Percentiles rank a stretch among this genome's conserved stretches.
phyloP scores from a whole-genome alignment of 2,113 vertebrate genomes.

The Prionailurus bengalensis region DNA sequence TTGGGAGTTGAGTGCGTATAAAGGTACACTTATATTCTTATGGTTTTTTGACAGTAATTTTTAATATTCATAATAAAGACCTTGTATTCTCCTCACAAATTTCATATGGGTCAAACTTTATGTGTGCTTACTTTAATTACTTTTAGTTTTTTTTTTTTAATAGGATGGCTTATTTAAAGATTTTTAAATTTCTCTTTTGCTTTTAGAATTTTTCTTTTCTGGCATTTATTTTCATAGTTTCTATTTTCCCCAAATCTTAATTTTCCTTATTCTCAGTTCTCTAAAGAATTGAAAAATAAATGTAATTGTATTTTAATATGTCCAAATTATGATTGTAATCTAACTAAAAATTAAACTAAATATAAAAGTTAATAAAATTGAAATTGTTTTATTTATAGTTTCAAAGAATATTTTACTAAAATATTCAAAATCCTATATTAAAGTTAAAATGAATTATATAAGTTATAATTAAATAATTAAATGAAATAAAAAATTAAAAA shows the following conservation, averaged over 20 bases:
- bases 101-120: neutral
- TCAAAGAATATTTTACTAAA: neutral
- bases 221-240: neutral
- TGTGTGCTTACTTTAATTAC: neutral
- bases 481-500: neutral
- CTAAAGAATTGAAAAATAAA: neutral
- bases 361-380: neutral
- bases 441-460: neutral
- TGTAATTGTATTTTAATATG: neutral
- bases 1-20: neutral
- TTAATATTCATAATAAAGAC: neutral
- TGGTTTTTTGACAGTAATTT: neutral
- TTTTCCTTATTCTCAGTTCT: neutral
- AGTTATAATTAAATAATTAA: neutral
- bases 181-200: neutral
- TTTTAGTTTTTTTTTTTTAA: neutral
- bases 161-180: neutral
- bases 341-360: neutral
- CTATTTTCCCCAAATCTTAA: neutral
- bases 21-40: neutral
- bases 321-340: neutral
- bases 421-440: neutral
- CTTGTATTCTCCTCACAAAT: neutral
- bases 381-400: neutral
- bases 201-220: neutral